Evolutionary conservation across 1,140 invertebrate species (phyloP).

Genomic region (Prorops nasuta): DNA sequence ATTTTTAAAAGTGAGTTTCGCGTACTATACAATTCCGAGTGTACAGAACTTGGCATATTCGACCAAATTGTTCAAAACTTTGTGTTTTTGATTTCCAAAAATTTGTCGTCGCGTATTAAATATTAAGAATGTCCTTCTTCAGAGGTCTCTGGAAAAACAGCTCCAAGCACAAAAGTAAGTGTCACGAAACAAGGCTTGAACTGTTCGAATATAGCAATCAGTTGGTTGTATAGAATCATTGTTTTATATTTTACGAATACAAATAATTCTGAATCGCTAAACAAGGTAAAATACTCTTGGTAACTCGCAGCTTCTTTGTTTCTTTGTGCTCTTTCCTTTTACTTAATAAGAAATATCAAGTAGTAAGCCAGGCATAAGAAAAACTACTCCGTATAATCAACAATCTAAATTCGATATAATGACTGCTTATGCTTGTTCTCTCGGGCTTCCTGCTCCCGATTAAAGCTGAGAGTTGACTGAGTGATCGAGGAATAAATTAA

Average conservation of each 20-base stretch:
- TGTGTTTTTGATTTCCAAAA: constrained; percentile 8
- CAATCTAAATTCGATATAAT: no score
- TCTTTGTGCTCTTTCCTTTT: not conserved
- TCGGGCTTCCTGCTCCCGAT: no score
- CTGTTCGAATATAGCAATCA: not conserved
- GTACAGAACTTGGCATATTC: not conserved
- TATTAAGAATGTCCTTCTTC: constrained; percentile 58
- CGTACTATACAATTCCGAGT: not conserved
- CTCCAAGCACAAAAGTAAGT: constrained; percentile 71
- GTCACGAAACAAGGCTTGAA: no score
- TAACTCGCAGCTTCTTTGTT: not conserved
- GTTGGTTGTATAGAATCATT: not conserved
- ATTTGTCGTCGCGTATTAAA: constrained; percentile 10
- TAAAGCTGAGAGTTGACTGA: no score
- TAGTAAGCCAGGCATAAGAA: not conserved
- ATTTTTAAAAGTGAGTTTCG: not conserved
- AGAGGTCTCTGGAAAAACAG: constrained; percentile 67
- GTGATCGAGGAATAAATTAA: no score
- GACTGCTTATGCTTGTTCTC: no score
- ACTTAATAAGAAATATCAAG: not conserved
- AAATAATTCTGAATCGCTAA: not conserved
- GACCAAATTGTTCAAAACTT: not conserved
- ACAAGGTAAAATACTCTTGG: not conserved
- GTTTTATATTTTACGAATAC: not conserved
- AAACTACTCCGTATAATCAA: no score